A percentile compares a stretch with the other conserved stretches of the same genome.
Conservation (phyloP, 2,888 invertebrate genomes). For the Leucania comma region DNA sequence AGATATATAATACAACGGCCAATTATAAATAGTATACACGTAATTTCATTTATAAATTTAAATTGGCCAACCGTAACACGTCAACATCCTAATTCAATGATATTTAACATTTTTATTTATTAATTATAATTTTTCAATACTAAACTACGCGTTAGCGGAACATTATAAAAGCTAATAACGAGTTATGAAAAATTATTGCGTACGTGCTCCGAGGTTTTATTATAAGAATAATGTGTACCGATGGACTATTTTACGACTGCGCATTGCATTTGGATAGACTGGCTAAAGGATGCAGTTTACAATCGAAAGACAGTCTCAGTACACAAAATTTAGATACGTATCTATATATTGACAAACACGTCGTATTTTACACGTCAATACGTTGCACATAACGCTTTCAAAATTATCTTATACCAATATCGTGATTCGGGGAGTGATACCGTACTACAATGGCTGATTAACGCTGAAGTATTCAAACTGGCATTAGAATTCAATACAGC, state of each 20-base stretch:
- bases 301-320: constrained; percentile 26
- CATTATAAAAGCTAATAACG: constrained; percentile 85
- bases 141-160: constrained; percentile 81
- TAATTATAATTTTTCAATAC: constrained; percentile 70
- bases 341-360: constrained; percentile 28
- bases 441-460: too few relatives aligned
- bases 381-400: too few relatives aligned
- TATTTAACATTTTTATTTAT: constrained; percentile 70
- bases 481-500: too few relatives aligned
- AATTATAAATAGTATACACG: constrained; percentile 63
- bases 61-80: constrained; percentile 63
- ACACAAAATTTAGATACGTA: not conserved
- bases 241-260: not conserved
- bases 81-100: constrained; percentile 68
- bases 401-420: too few relatives aligned
- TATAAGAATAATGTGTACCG: constrained; percentile 10
- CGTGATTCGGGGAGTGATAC: too few relatives aligned
- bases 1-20: constrained; percentile 61
- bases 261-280: not conserved
- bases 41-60: constrained; percentile 58
- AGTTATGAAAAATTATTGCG: constrained; percentile 78
- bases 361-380: too few relatives aligned
- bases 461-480: too few relatives aligned
- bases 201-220: constrained; percentile 69
- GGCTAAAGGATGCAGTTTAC: not conserved